Evolutionary conservation across 2,888 invertebrate species (phyloP).

Genomic region (Halictus ligatus): DNA sequence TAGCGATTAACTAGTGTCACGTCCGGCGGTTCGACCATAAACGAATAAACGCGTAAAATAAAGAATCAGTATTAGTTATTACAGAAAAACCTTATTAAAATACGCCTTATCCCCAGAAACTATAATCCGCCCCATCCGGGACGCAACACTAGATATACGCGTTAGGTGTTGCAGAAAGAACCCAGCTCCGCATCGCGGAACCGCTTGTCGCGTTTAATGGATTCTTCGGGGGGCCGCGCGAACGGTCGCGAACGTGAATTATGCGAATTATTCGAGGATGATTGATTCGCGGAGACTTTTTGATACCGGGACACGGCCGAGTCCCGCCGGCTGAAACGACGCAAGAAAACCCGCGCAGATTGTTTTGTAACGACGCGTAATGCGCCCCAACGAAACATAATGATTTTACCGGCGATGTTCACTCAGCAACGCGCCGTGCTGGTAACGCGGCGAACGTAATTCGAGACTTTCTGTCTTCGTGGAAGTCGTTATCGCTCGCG

Average conservation of each 20-base stretch:
- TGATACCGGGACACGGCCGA: conserved; percentile 20
- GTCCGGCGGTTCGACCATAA: too few species aligned
- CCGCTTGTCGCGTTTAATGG: conserved; percentile 43
- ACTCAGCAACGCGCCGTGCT: neutral
- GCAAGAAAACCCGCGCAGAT: neutral
- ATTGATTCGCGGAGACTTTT: conserved; percentile 47
- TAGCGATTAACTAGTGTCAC: conserved; percentile 53
- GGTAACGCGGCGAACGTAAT: neutral
- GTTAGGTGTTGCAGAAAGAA: conserved; percentile 20
- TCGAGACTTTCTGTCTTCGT: neutral
- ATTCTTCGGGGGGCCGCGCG: conserved; percentile 26
- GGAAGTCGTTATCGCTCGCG: neutral
- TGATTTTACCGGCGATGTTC: neutral
- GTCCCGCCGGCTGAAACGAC: neutral
- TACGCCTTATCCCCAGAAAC: too few species aligned
- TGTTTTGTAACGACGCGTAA: conserved; percentile 19
- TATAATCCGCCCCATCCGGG: too few species aligned
- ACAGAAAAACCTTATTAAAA: too few species aligned
- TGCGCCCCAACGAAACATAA: neutral
- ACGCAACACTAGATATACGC: conserved; percentile 28
- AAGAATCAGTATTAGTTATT: too few species aligned
- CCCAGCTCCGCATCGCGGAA: neutral
- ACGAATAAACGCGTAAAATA: too few species aligned
- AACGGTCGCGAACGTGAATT: conserved; percentile 6
- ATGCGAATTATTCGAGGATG: conserved; percentile 46